Percentiles rank a stretch among this genome's conserved stretches.
These are phyloP conservation scores for Aphelocoma coerulescens DNA, from an alignment of 2,113 vertebrate species.

Conservation along the genomic window DNA sequence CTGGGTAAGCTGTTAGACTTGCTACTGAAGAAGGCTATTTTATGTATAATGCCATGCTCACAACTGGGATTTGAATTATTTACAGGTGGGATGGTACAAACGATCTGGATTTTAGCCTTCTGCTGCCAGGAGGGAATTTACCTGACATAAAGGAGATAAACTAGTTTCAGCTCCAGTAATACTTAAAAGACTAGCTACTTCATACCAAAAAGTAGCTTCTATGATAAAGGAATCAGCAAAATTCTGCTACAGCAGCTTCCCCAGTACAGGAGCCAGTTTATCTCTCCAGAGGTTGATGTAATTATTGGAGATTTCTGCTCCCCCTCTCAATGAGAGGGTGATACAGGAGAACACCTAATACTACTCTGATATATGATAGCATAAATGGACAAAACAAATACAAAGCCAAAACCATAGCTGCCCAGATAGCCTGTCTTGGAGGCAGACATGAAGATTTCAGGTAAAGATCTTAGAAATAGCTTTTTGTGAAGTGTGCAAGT, in stretches of 20 bases:
- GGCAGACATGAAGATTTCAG: not conserved
- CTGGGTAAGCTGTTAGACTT: not conserved
- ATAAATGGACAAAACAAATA: not conserved
- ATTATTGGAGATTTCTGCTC: not conserved
- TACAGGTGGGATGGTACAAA: not conserved
- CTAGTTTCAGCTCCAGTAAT: not conserved
- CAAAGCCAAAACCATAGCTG: not conserved
- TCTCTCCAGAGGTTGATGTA: not conserved
- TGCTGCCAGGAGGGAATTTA: not conserved
- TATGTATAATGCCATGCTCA: not conserved
- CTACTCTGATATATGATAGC: fast-evolving
- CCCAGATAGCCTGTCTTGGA: not conserved
- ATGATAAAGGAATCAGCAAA: not conserved
- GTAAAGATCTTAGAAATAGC: not conserved
- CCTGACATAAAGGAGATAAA: not conserved
- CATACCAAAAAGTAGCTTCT: not conserved
- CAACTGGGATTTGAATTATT: not conserved
- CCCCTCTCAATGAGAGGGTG: not conserved
- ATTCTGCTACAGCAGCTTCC: not conserved
- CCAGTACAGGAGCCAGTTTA: not conserved
- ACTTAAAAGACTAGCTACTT: not conserved
- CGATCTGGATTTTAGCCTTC: not conserved
- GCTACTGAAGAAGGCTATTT: not conserved
- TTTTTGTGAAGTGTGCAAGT: not conserved
- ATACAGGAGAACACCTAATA: not conserved